Conservation (phyloP, 2,113 vertebrate genomes). For the Nycticebus coucang region DNA sequence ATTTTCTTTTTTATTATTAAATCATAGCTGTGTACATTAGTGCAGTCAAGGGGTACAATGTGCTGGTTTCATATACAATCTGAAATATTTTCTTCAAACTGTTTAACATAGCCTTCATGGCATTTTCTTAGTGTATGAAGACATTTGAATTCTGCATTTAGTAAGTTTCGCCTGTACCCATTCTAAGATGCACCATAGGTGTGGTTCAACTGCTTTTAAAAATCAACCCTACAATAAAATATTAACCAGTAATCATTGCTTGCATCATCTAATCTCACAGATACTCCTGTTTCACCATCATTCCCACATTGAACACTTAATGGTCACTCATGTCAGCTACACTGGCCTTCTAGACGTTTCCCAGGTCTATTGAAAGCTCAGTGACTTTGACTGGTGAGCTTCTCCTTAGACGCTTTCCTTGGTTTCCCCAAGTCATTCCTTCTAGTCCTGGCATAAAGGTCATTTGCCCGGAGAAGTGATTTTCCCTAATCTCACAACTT, state of each 20-base stretch:
- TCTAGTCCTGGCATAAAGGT: background rate
- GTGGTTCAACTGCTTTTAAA: too few relatives aligned
- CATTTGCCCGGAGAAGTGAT: background rate
- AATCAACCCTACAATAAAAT: background rate
- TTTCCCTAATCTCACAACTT: background rate
- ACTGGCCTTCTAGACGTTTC: accelerated
- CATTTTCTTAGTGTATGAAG: too few relatives aligned
- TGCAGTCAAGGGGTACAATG: too few relatives aligned
- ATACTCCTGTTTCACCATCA: accelerated
- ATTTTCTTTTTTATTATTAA: too few relatives aligned
- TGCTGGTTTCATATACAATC: too few relatives aligned
- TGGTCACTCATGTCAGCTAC: background rate
- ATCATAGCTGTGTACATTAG: too few relatives aligned
- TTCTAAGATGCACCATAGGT: too few relatives aligned
- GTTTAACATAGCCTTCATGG: too few relatives aligned
- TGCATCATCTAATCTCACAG: accelerated
- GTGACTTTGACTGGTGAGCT: accelerated
- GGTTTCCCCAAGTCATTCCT: background rate
- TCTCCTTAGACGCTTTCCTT: accelerated
- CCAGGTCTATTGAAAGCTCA: background rate
- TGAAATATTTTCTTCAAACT: too few relatives aligned
- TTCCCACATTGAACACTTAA: accelerated
- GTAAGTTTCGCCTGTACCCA: too few relatives aligned
- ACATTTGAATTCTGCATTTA: too few relatives aligned
- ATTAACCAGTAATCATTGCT: background rate